Percentiles rank a stretch among this genome's conserved stretches.
Conservation (phyloP, 2,888 invertebrate genomes). For the Chrysopilus asiliformis region DNA sequence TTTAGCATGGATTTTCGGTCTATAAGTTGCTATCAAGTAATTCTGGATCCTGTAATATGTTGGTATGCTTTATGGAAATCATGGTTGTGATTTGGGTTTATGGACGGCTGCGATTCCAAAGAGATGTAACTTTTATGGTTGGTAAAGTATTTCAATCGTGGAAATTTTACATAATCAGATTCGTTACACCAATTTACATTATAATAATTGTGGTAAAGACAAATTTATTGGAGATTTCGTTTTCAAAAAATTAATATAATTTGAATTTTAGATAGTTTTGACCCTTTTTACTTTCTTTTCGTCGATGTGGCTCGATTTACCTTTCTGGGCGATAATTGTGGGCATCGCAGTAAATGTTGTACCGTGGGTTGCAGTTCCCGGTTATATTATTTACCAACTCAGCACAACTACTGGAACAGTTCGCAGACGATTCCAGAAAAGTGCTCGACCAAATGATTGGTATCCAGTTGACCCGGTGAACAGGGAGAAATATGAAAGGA, state of each 20-base stretch:
- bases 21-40: neutral
- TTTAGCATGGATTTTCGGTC: neutral
- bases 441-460: slow-evolving; percentile 30
- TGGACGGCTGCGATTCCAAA: slow-evolving; percentile 14
- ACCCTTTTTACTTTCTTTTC: neutral
- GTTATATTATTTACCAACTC: slow-evolving; percentile 23
- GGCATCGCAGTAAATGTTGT: slow-evolving; percentile 15
- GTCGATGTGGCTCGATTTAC: neutral
- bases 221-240: neutral
- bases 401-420: slow-evolving; percentile 23
- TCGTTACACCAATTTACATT: slow-evolving; percentile 57
- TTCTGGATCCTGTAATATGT: slow-evolving; percentile 56
- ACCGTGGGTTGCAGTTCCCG: slow-evolving; percentile 25
- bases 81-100: slow-evolving; percentile 15
- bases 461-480: slow-evolving; percentile 27
- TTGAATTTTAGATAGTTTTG: neutral
- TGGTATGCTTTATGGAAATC: slow-evolving; percentile 47
- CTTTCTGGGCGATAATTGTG: neutral
- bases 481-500: slow-evolving; percentile 26
- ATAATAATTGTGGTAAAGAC: slow-evolving; percentile 18
- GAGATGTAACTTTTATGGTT: slow-evolving; percentile 15
- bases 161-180: slow-evolving; percentile 37
- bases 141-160: slow-evolving; percentile 6
- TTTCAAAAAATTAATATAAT: neutral
- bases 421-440: slow-evolving; percentile 21